phyloP scores from a whole-genome alignment of 2,113 vertebrate genomes.

The Python bivittatus region DNA sequence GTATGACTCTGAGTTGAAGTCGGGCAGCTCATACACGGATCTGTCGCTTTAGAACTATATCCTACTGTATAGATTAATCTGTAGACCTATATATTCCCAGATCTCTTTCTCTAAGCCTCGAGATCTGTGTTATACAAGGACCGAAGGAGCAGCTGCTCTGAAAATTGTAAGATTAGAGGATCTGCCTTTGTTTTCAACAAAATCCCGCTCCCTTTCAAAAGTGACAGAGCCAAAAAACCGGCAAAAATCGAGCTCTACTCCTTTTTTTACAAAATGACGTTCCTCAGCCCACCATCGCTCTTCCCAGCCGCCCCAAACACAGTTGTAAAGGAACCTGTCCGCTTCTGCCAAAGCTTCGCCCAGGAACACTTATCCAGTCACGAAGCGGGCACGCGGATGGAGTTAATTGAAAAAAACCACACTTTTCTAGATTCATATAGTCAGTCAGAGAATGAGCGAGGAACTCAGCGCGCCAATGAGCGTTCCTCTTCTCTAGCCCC shows the following conservation, averaged over 20 bases:
- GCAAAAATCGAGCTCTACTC: neutral
- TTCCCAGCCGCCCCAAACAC: neutral
- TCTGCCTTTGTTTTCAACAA: neutral
- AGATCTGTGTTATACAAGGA: neutral
- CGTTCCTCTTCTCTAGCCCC: neutral
- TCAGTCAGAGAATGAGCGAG: neutral
- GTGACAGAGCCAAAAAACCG: neutral
- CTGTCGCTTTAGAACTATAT: neutral
- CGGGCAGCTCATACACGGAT: neutral
- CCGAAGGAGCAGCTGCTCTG: neutral
- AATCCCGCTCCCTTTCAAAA: neutral
- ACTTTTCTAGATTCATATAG: neutral
- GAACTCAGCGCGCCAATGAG: neutral
- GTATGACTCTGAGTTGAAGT: neutral
- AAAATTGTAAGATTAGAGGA: neutral
- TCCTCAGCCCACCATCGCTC: too few relatives aligned
- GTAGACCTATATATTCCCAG: neutral
- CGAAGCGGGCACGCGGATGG: too few relatives aligned
- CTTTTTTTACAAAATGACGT: neutral
- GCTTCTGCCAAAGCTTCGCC: neutral
- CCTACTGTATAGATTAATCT: neutral
- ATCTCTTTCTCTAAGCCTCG: neutral
- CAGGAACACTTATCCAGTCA: neutral
- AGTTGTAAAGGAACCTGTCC: rapidly evolving
- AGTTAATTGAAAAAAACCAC: neutral